A percentile compares a stretch with the other conserved stretches of the same genome.
These are phyloP conservation scores for Entomyzon cyanotis DNA, from an alignment of 2,113 vertebrate genomes.

Conservation along the genomic window DNA sequence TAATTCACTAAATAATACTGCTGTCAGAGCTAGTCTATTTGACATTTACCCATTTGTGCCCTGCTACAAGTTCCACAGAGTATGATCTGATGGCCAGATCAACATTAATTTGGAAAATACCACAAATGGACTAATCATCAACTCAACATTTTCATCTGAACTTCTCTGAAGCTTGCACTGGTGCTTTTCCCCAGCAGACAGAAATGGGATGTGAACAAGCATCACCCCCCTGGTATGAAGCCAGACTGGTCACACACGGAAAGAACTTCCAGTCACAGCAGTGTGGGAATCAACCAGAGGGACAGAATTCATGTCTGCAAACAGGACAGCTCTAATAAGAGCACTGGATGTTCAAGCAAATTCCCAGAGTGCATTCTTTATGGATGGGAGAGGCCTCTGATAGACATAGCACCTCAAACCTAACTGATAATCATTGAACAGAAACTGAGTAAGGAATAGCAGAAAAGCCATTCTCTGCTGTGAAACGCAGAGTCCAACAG, in stretches of 20 bases:
- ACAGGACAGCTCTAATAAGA: background rate
- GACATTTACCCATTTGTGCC: background rate
- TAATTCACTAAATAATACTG: background rate
- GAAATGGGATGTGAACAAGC: background rate
- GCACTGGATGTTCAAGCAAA: background rate
- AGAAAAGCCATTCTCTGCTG: background rate
- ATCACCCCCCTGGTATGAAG: background rate
- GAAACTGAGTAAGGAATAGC: background rate
- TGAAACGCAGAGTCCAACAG: background rate
- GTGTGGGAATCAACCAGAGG: background rate
- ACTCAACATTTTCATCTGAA: background rate
- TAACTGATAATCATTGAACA: background rate
- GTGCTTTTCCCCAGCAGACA: background rate
- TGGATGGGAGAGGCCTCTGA: background rate
- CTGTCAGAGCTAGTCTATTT: background rate
- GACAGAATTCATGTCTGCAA: background rate
- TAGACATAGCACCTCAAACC: background rate
- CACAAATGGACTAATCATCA: background rate
- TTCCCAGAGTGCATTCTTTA: background rate
- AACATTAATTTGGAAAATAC: background rate
- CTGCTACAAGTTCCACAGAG: background rate
- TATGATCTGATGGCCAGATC: no score
- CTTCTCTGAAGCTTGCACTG: background rate
- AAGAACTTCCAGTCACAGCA: background rate
- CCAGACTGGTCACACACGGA: background rate